Evolutionary conservation across 2,888 invertebrate genomes (phyloP), one percentile per base, ranked within the genome.

Genomic region (Neuroscelio doddi): DNA sequence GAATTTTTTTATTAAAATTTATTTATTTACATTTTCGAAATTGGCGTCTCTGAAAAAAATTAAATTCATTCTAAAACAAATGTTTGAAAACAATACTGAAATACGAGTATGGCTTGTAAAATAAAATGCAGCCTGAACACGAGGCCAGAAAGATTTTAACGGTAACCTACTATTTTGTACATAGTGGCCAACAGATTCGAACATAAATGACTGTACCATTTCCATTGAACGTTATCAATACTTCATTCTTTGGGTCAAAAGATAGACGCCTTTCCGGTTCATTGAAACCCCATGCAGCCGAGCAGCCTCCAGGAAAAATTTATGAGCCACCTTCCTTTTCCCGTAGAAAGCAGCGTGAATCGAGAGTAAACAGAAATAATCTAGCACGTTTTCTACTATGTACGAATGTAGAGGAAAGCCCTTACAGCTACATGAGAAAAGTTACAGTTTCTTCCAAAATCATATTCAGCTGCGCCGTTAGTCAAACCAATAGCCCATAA

Each of bases 401-500:
- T n/a, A 32, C 21, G 21, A 49, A 53, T 49, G 26, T 34, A 29
- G 7, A 17, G 38, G 29, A 29, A 30, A 45, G 50, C 46, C 42
- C 44, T 58, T 38, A 45, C 45, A 9, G 24, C 14, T 12, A 12
- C 16, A 44, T 36, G 24, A 1, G 44, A n/a, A 14, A n/a, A 30
- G 21, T 38, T 45, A 29, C 39, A 21, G 15, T 34, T 49, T 24
- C 41, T 55, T 34, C 39, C 47, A 49, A 65, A 71, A 67, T 69
- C 69, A 74, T 68, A 74, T 68, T 51, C 66, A 58, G 70, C 69
- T 57, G 66, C 51, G 39, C 56, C 64, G 64, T 76, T 72, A 72
- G 58, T 76, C 72, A 72, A 62, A 58, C 63, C 69, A 71, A 74
- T 72, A 69, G 67, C 56, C 72, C 70, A 71, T 75, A 75, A 76